Evolutionary conservation across 23 tunicate species (phyloP).

Genomic region (Styela plicata): DNA sequence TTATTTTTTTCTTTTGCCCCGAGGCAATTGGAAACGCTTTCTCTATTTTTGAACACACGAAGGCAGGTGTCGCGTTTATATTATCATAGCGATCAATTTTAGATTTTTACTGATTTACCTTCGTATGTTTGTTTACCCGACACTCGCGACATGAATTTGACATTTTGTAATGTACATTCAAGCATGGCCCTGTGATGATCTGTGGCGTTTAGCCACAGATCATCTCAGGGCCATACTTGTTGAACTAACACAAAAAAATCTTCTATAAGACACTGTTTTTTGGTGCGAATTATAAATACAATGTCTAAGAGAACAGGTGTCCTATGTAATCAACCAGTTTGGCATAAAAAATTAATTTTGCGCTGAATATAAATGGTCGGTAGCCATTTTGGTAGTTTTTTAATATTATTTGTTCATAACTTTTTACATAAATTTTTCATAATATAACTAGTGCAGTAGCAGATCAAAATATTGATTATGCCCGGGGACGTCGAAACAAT

Average conservation of each 20-base stretch:
- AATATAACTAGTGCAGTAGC: too few relatives aligned
- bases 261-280: too few relatives aligned
- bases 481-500: too few relatives aligned
- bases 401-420: too few relatives aligned
- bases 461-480: too few relatives aligned
- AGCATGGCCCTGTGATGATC: background rate
- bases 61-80: background rate
- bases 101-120: background rate
- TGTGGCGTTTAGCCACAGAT: background rate
- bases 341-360: background rate
- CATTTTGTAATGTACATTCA: too few relatives aligned
- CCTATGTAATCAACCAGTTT: background rate
- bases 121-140: background rate
- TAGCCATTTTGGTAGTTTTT: background rate
- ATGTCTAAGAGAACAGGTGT: background rate
- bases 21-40: background rate
- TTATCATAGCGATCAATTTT: background rate
- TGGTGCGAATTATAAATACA: background rate
- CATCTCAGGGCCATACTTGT: background rate
- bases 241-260: too few relatives aligned
- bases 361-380: too few relatives aligned
- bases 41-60: background rate
- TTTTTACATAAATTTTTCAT: too few relatives aligned
- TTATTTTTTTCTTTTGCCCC: background rate
- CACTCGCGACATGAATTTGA: too few relatives aligned